Evolutionary conservation across 2,797 vertebrate species (phyloP), one percentile per base, ranked within the genome.

Genomic region (Carcharodon carcharias): DNA sequence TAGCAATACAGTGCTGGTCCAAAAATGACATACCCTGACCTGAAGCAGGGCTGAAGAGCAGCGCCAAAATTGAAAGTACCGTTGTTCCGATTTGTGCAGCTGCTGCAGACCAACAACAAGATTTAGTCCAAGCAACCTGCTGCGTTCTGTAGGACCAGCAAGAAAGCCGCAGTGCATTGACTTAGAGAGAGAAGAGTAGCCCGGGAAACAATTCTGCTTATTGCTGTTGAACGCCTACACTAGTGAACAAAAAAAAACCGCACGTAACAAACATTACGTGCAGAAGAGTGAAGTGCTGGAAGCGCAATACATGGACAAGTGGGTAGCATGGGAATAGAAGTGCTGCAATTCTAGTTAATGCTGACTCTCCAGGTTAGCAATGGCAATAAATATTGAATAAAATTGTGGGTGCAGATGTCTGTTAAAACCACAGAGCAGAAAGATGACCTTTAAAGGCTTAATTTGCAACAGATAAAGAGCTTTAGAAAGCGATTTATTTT

Each of bases 381-480:
- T 85, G 54, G 28, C 7, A 28, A 23, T 91, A 65, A 65, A 40
- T 65, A 63, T 91, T 35, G 8, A 16, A 61, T 61, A n/a, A 58
- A 4, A 40, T 14, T 65, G 58, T 93, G 21, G 18, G n/a, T 93
- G 18, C 5, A 93, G 21, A 93, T 67, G 45, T 67, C 40, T 65
- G 91, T 93, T 85, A 85, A 85, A 93, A 63, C 61, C 61, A 45
- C 61, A 67, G 16, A 92, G 61, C n/a, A 45, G 63, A 93, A 93
- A n/a, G 21, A 26, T 67, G 61, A 93, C n/a, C 91, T 93, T 93
- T 45, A 45, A 65, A 8, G 5, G 14, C 58, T 63, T 58, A 40
- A n/a, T 61, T 61, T n/a, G 56, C 89, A 88, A 7, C 26, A 40
- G 16, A 63, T n/a, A 1, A 92, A 3, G 16, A 35, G 4, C 58